phyloP scores from a whole-genome alignment of 2,888 invertebrate genomes.

The Troides helena region DNA sequence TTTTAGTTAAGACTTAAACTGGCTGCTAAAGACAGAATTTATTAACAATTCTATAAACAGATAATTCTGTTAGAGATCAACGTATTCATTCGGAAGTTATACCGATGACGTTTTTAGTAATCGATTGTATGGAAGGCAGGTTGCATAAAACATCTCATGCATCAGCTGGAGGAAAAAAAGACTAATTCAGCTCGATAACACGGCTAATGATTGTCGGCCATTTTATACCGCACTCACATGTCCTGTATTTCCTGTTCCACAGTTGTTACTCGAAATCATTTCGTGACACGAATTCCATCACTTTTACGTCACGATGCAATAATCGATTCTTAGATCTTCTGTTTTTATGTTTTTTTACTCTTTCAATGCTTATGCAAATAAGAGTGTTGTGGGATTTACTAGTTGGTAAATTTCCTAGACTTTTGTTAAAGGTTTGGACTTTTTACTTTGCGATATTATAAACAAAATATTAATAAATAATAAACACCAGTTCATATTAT shows the following conservation, averaged over 20 bases:
- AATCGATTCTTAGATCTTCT: conserved; percentile 60
- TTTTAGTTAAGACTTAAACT: too few species aligned
- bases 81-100: not conserved
- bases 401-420: conserved; percentile 3
- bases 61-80: not conserved
- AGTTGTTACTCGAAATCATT: conserved; percentile 63
- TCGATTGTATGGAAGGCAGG: conserved; percentile 18
- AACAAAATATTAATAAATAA: too few species aligned
- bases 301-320: conserved; percentile 44
- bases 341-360: conserved; percentile 45
- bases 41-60: too few species aligned
- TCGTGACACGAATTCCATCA: conserved; percentile 58
- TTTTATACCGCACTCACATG: conserved; percentile 48
- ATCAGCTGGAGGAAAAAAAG: conserved; percentile 45
- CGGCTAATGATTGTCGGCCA: conserved; percentile 54
- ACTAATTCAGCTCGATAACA: conserved; percentile 48
- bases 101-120: conserved; percentile 15
- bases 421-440: too few species aligned
- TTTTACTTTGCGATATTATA: too few species aligned
- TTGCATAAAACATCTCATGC: conserved; percentile 41
- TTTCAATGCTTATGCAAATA: conserved; percentile 35
- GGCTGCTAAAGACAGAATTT: too few species aligned
- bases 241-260: conserved; percentile 73
- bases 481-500: too few species aligned
- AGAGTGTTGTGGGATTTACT: conserved; percentile 33